These are phyloP conservation scores for Chelidonichthys spinosus DNA, from an alignment of 2,797 vertebrate genomes.

Conservation along the genomic window DNA sequence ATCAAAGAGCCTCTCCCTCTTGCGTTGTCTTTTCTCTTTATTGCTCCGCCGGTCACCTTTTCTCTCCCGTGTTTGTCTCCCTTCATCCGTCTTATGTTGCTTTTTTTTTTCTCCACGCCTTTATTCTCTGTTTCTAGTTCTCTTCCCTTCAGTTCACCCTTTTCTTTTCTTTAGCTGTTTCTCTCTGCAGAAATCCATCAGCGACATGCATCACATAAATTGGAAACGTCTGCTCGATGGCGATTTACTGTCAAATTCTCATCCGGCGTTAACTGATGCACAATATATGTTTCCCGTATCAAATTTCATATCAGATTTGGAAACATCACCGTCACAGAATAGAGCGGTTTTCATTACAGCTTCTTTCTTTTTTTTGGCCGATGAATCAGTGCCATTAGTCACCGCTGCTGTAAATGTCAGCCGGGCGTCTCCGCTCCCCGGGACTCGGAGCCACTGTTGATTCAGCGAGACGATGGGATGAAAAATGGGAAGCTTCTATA, in stretches of 20 bases:
- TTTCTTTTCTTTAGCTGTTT: background rate
- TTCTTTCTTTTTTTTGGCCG: constrained; percentile 3
- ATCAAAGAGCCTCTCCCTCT: constrained; percentile 38
- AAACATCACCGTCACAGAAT: background rate
- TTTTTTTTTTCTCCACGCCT: constrained; percentile 1
- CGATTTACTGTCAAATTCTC: constrained; percentile 6
- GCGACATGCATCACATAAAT: constrained; percentile 8
- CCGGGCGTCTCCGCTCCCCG: constrained; percentile 10
- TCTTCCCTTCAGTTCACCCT: constrained; percentile 18
- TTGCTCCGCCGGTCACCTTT: constrained; percentile 45
- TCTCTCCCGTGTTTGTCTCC: constrained; percentile 27
- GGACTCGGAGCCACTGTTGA: constrained; percentile 18
- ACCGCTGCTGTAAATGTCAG: constrained; percentile 18
- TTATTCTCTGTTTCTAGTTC: constrained; percentile 17
- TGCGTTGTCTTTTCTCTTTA: constrained; percentile 14
- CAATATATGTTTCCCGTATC: constrained; percentile 9
- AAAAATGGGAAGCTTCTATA: constrained; percentile 10
- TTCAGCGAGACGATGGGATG: background rate
- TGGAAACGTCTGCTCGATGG: constrained; percentile 9
- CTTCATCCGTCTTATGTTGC: constrained; percentile 31
- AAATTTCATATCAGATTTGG: background rate
- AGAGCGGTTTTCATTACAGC: constrained; percentile 4
- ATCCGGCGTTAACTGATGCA: background rate
- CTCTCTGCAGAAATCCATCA: constrained; percentile 1
- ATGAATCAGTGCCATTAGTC: constrained; percentile 27